Base-by-base conservation (phyloP, 2,113 vertebrate species). In the Notothenia rossii region DNA sequence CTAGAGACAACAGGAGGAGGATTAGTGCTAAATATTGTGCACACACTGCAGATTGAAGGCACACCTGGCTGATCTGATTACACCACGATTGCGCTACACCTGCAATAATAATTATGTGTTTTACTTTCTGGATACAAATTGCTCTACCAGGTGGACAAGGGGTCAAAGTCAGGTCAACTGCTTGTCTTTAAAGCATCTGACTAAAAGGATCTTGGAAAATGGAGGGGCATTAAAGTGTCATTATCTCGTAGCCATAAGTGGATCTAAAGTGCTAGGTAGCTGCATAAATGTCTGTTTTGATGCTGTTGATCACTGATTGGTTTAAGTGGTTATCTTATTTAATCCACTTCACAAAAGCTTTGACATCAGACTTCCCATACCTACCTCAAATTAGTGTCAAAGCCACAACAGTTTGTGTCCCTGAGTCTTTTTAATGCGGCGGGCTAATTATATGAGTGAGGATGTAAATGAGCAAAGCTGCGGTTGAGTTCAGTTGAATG, bases 391-490 rank as follows among this genome's bases (percentile, higher is more conserved):
- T 71, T 2, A 60, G 36, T 53, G 36, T 2, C 3, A 10, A 22
- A 56, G 56, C 40, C 58, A 12, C 58, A 72, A 17, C 43, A 48
- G 65, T 66, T 36, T 25, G 45, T 49, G 36, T 70, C 9, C 64
- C 10, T 18, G 33, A 59, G 29, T 60, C 2, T 25, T 75, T 79
- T 54, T 61, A 45, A 59, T 75, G 20, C 50, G 40, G 60, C 3
- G 0, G 51, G 33, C 65, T 59, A 33, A 64, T 76, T 58, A 76
- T 18, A 20, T 64, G 72, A 76, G 25, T 56, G 58, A 75, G 55
- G 43, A 58, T 50, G 43, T 58, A 40, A 69, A 74, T 62, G 55
- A 78, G 63, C 50, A 33, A 53, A 60, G 51, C 29, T 69, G 50
- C 1, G 4, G 75, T 25, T 25, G 58, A 53, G 55, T 84, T 53